These are phyloP conservation scores for Bombus pascuorum DNA, from an alignment of 1,140 invertebrate genomes.

Conservation along the genomic window DNA sequence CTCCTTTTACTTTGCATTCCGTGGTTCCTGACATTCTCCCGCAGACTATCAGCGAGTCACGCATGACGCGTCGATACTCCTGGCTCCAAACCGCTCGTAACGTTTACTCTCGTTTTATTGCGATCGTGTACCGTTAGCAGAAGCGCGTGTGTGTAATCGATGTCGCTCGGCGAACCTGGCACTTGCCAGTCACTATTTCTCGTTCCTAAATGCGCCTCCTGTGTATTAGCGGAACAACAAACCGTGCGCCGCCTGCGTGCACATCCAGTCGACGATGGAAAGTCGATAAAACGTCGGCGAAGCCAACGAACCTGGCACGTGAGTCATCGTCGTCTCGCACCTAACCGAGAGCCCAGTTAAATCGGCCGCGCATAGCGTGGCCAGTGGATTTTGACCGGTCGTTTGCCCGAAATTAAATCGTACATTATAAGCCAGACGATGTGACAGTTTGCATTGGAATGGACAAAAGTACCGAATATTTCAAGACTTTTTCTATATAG, in stretches of 20 bases:
- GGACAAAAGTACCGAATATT: no score
- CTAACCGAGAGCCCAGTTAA: slow-evolving; percentile 53
- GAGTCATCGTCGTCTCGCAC: slow-evolving; percentile 64
- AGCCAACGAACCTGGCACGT: slow-evolving; percentile 67
- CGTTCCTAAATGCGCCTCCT: background rate
- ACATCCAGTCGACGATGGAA: slow-evolving; percentile 58
- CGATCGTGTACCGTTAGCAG: slow-evolving; percentile 22
- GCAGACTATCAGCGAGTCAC: background rate
- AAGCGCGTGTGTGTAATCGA: background rate
- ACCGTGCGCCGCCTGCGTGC: slow-evolving; percentile 27
- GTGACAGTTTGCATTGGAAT: no score
- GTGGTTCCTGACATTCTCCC: background rate
- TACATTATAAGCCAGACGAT: background rate
- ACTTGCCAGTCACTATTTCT: background rate
- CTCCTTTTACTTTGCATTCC: no score
- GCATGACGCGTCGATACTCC: background rate
- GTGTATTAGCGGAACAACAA: slow-evolving; percentile 43
- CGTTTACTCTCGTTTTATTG: slow-evolving; percentile 36
- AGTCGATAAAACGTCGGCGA: slow-evolving; percentile 67
- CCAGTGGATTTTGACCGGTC: background rate
- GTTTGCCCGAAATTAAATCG: background rate
- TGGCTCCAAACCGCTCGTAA: background rate
- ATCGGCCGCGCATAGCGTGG: slow-evolving; percentile 50
- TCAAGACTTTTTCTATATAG: no score
- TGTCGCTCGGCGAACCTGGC: background rate